Evolutionary conservation across 2,113 vertebrate genomes (phyloP).

Genomic region (Ciconia boyciana): DNA sequence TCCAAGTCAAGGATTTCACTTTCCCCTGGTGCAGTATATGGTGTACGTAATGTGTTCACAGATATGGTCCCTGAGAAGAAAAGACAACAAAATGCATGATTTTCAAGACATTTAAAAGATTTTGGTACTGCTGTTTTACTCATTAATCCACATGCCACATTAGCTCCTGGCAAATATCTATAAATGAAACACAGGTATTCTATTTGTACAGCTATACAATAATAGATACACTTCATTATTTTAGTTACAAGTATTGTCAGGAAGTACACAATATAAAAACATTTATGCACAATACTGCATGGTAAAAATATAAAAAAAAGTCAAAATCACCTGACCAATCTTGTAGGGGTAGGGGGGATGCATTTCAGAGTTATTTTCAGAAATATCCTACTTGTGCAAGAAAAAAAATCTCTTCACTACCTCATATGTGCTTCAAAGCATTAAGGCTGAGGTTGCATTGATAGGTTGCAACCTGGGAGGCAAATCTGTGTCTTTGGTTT

Average conservation of each 20-base stretch:
- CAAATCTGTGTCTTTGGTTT: background rate
- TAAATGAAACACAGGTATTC: background rate
- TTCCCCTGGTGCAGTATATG: slow-evolving; percentile 94
- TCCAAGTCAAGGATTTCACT: slow-evolving; percentile 97
- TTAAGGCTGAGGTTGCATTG: background rate
- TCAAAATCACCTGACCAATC: background rate
- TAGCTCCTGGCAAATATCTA: background rate
- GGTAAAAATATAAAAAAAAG: background rate
- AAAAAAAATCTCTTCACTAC: background rate
- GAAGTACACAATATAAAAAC: background rate
- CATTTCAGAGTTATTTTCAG: background rate
- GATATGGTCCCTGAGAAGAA: slow-evolving; percentile 87
- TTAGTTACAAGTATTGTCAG: background rate
- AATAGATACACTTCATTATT: background rate
- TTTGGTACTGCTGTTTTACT: background rate
- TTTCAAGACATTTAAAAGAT: background rate
- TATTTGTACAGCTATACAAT: background rate
- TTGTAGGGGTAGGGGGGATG: background rate
- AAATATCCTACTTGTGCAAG: background rate
- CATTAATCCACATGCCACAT: background rate
- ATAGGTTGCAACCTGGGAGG: background rate
- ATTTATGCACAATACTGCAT: background rate
- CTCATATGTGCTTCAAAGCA: background rate
- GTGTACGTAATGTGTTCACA: slow-evolving; percentile 91
- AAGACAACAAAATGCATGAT: background rate